Evolutionary conservation across 2,888 invertebrate species (phyloP), one percentile per base, ranked within the genome.

Genomic region (Nomada ferruginata): DNA sequence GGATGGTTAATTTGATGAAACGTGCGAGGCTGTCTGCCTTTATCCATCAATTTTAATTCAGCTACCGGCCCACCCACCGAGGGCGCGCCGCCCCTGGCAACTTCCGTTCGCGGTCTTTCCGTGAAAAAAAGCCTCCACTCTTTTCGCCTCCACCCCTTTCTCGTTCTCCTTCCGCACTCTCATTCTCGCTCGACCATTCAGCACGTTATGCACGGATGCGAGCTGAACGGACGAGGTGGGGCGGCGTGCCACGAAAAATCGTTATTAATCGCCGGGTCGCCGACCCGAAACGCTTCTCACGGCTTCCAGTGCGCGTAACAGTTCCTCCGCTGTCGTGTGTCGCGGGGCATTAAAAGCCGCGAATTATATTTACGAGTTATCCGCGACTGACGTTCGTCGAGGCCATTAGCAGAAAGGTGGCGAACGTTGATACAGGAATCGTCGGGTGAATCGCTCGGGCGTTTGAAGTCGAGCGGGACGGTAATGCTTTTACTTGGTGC

Each of bases 351-450:
- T 87, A 87, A 90, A 88, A 88, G 82, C 80, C 69, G 77, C 87
- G 85, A 78, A 89, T 90, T 89, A 84, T 85, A 90, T 89, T 90
- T 89, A 90, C 85, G 86, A 89, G 83, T 89, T 88, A 87, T 90
- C 85, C 83, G 59, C 13, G 87, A 84, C 85, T 82, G 76, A 68
- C 70, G 82, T 60, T 75, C 61, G 72, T 65, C 83, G 85, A 66
- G 36, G 87, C 86, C 83, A 89, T 90, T 89, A 89, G 82, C 82
- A 42, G 13, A 20, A 65, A 65, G 50, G 18, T 59, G 65, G 53
- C 29, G 26, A 50, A 52, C 50, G 50, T 10, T 64, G 15, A 7
- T 23, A 36, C 76, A 77, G 79, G 79, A 79, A 78, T 73, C 75
- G 60, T 53, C 60, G 44, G 36, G 20, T 53, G 50, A n/a, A 57